These are phyloP conservation scores for Ptilodon capucinus DNA, from an alignment of 2,888 invertebrate genomes.

Conservation along the genomic window DNA sequence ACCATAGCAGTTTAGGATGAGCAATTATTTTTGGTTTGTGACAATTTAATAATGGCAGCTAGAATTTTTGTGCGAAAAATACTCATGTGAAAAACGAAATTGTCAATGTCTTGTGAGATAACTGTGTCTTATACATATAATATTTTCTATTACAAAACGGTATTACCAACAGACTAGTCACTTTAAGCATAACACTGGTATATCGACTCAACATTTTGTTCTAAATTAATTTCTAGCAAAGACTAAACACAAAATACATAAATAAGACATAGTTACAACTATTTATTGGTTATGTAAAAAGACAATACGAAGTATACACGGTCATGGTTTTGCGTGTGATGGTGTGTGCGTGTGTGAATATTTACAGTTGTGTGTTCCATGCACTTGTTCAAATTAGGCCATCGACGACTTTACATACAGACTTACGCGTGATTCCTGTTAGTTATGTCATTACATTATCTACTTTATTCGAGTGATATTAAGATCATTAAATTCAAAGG, in stretches of 20 bases:
- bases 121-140: neutral
- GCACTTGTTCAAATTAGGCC: slow-evolving; percentile 27
- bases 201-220: neutral
- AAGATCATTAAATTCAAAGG: too few relatives aligned
- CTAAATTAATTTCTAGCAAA: neutral
- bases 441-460: too few relatives aligned
- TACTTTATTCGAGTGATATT: too few relatives aligned
- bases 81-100: neutral
- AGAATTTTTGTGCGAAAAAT: neutral
- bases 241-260: too few relatives aligned
- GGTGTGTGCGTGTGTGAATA: slow-evolving; percentile 17
- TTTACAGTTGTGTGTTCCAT: slow-evolving; percentile 28
- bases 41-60: slow-evolving; percentile 9
- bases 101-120: neutral
- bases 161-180: neutral
- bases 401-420: neutral
- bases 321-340: slow-evolving; percentile 23
- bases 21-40: slow-evolving; percentile 37
- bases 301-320: slow-evolving; percentile 26
- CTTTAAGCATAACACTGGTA: neutral
- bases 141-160: neutral
- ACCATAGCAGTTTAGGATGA: slow-evolving; percentile 35
- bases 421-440: neutral
- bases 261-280: slow-evolving; percentile 7
- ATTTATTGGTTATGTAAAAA: slow-evolving; percentile 1